Evolutionary conservation across 2,888 invertebrate species (phyloP), one percentile per base, ranked within the genome.

Genomic region (Cataglyphis rosenhaueri): DNA sequence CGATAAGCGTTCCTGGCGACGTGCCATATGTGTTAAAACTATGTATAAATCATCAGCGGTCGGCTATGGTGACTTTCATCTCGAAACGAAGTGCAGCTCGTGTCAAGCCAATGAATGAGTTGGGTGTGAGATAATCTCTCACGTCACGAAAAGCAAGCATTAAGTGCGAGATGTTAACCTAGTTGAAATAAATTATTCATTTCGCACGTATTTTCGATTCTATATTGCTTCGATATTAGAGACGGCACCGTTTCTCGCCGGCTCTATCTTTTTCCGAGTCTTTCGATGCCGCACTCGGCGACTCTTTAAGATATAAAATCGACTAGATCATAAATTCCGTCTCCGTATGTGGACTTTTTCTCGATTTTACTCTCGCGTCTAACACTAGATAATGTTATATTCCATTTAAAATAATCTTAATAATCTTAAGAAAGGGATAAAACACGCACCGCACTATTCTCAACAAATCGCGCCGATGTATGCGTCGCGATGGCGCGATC

Each of bases 281-380:
- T 62, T 41, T 55, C 55, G 76, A 75, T 41, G 44, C 41, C 81
- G 52, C 62, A 35, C 64, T 44, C 55, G 64, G 38, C 75, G 55
- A 32, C 21, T 62, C 32, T 62, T 52, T 73, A 64, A 76, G 41
- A 61, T 87, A 74, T 83, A 85, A 86, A 73, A 75, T 61, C 75
- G 78, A 73, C 62, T 65, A 62, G 70, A 75, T 81, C 85, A 65
- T 81, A 62, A 64, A 87, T 86, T 81, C 86, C 83, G 84, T 84
- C 87, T 85, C 78, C 78, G 78, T 87, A 79, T 85, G 82, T 85
- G 85, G 70, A 89, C 82, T 89, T 85, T 84, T 48, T 48, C 78
- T 85, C 84, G 81, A 89, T 86, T 89, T 87, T 86, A 84, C 82
- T 87, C 89, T 89, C 82, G 52, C 52, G 82, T 88, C 84, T 88